Conservation (phyloP, 1,140 invertebrate species). For the Pentalonia nigronervosa region DNA sequence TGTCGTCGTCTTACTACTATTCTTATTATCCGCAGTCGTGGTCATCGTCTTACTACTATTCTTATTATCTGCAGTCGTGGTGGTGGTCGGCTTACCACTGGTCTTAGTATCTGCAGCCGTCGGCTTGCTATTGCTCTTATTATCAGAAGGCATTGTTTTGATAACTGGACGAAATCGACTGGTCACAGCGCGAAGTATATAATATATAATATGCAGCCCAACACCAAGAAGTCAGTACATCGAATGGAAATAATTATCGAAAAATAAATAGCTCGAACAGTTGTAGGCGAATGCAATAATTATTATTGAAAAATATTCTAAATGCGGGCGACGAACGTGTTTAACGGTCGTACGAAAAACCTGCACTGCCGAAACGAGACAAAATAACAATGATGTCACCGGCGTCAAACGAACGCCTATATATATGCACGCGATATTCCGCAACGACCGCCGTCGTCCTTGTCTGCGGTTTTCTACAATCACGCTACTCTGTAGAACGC, state of each 20-base stretch:
- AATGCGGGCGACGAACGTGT: neutral
- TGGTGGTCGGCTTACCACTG: neutral
- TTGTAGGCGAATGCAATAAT: no score
- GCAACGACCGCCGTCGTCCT: neutral
- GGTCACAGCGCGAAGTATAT: neutral
- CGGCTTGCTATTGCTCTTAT: neutral
- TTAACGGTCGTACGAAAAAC: neutral
- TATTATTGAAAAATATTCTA: neutral
- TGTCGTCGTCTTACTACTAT: neutral
- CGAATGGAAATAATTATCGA: neutral
- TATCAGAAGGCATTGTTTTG: neutral
- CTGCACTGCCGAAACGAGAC: conserved; percentile 43
- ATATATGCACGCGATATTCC: neutral
- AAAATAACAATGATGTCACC: neutral
- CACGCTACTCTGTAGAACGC: neutral
- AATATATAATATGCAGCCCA: neutral
- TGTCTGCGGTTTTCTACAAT: neutral
- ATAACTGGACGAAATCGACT: neutral
- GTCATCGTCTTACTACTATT: neutral
- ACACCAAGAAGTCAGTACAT: neutral
- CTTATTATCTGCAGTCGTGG: neutral
- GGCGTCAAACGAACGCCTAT: neutral
- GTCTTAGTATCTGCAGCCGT: neutral
- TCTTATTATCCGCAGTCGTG: no score
- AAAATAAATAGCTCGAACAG: neutral